phyloP scores from a whole-genome alignment of 2,113 vertebrate species.

The Panthera leo region DNA sequence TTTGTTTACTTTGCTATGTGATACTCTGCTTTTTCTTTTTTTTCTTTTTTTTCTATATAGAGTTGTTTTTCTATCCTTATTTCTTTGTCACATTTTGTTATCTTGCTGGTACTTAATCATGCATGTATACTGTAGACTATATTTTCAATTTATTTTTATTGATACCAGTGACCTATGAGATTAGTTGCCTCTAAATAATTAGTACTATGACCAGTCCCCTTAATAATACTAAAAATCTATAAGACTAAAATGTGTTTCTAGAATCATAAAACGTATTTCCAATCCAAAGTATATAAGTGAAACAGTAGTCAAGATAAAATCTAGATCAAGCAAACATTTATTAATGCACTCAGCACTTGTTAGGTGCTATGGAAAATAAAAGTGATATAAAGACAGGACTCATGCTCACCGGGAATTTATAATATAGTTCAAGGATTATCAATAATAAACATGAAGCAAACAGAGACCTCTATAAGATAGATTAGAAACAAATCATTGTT shows the following conservation, averaged over 20 bases:
- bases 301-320: conserved; percentile 39
- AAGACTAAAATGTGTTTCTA: background rate
- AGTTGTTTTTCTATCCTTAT: background rate
- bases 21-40: background rate
- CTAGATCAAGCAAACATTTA: background rate
- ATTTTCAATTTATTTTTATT: conserved; percentile 62
- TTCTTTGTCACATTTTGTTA: conserved; percentile 40
- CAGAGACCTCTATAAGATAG: background rate
- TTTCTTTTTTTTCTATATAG: background rate
- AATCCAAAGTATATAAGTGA: background rate
- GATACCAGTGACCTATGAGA: conserved; percentile 8
- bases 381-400: background rate
- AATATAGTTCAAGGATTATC: conserved; percentile 12
- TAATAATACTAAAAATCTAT: conserved; percentile 32
- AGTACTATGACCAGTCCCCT: conserved; percentile 26
- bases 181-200: conserved; percentile 40
- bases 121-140: conserved; percentile 44
- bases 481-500: background rate
- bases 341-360: background rate
- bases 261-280: conserved; percentile 55
- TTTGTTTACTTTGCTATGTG: background rate
- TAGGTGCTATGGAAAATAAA: background rate
- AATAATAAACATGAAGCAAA: conserved; percentile 24
- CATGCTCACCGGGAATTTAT: background rate
- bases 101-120: background rate